phyloP scores from a whole-genome alignment of 1,140 invertebrate species.

The Neotoxoptera formosana region DNA sequence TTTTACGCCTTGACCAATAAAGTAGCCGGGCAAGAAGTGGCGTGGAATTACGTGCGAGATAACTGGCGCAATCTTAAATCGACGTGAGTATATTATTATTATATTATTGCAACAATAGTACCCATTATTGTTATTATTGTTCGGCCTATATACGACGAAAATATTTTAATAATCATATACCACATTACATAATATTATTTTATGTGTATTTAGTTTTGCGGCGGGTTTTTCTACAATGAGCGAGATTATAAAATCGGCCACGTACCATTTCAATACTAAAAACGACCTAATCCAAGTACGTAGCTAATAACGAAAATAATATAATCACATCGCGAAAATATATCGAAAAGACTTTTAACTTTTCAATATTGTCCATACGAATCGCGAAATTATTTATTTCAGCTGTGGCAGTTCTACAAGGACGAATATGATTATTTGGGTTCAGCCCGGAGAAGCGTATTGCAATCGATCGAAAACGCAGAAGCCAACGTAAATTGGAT shows the following conservation, averaged over 20 bases:
- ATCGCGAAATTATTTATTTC: background rate
- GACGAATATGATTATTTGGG: constrained; percentile 71
- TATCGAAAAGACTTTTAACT: too few relatives aligned
- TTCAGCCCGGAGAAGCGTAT: constrained; percentile 71
- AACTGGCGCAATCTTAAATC: constrained; percentile 69
- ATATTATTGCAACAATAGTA: background rate
- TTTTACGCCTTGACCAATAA: constrained; percentile 76
- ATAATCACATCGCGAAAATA: background rate
- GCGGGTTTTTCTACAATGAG: constrained; percentile 44
- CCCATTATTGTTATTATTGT: background rate
- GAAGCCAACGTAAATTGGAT: constrained; percentile 84
- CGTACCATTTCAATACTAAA: constrained; percentile 50
- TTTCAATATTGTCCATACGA: background rate
- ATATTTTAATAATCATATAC: too few relatives aligned
- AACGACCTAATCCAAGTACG: constrained; percentile 45
- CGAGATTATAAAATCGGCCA: constrained; percentile 49
- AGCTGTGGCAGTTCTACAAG: constrained; percentile 73
- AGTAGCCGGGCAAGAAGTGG: constrained; percentile 75
- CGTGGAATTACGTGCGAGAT: constrained; percentile 76
- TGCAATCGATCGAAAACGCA: constrained; percentile 80
- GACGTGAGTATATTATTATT: background rate
- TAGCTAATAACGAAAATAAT: background rate
- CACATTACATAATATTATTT: too few relatives aligned
- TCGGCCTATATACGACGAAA: background rate
- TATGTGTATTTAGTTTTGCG: background rate